Conservation (phyloP, 2,888 invertebrate genomes). For the Parnassius orleans region DNA sequence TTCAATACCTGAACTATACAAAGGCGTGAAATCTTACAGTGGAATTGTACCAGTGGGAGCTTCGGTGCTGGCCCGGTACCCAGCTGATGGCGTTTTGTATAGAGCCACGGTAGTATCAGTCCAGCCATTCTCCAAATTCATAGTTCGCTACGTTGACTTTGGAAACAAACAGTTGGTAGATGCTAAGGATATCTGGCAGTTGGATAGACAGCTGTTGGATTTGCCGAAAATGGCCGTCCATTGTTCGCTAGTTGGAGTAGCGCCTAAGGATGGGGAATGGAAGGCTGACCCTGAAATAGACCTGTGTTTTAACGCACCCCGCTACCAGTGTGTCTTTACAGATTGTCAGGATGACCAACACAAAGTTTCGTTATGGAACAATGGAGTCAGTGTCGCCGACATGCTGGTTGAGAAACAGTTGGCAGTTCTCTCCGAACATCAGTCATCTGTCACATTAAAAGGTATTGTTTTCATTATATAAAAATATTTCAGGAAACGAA, state of each 20-base stretch:
- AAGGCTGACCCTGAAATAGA: conserved; percentile 76
- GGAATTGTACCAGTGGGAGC: conserved; percentile 79
- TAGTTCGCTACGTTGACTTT: conserved; percentile 88
- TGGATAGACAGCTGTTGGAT: conserved; percentile 83
- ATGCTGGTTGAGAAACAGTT: conserved; percentile 72
- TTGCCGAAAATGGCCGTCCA: conserved; percentile 86
- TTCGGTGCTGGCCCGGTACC: conserved; percentile 85
- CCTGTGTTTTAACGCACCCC: conserved; percentile 82
- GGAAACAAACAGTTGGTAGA: conserved; percentile 86
- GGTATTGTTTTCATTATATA: conserved; percentile 41
- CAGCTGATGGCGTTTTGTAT: conserved; percentile 86
- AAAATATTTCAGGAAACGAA: no score
- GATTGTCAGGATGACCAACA: conserved; percentile 68
- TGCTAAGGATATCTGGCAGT: conserved; percentile 84
- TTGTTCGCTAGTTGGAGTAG: conserved; percentile 83
- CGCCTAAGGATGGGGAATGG: conserved; percentile 82
- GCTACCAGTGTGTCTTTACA: conserved; percentile 81
- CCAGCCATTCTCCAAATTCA: conserved; percentile 80
- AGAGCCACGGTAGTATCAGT: conserved; percentile 84
- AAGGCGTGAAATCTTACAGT: conserved; percentile 66
- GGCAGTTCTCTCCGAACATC: conserved; percentile 62
- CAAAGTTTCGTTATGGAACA: conserved; percentile 71
- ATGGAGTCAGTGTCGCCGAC: conserved; percentile 71
- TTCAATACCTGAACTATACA: conserved; percentile 85
- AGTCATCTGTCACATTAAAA: conserved; percentile 66